Conservation (phyloP, 2,888 invertebrate species). For the Tubulanus polymorphus region DNA sequence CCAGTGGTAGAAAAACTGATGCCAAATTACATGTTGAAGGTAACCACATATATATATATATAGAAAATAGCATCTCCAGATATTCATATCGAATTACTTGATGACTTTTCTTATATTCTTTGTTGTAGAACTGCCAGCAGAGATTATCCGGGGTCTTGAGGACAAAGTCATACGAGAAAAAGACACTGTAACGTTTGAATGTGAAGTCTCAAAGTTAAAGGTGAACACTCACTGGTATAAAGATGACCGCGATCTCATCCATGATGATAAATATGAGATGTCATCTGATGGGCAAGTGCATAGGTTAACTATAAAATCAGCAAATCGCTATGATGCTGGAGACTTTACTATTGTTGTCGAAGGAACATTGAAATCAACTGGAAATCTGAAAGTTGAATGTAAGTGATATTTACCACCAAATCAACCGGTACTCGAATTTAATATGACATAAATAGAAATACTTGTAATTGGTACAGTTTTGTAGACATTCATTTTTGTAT, state of each 20-base stretch:
- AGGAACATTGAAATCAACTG: slow-evolving; percentile 67
- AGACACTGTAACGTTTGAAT: slow-evolving; percentile 36
- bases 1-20: slow-evolving; percentile 40
- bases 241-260: slow-evolving; percentile 34
- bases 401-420: slow-evolving; percentile 19
- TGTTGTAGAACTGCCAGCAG: slow-evolving; percentile 33
- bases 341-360: slow-evolving; percentile 73
- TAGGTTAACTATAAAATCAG: slow-evolving; percentile 35
- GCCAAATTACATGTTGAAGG: slow-evolving; percentile 47
- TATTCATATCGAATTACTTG: not conserved
- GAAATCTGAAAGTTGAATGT: slow-evolving; percentile 72
- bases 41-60: slow-evolving; percentile 17
- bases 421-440: not conserved
- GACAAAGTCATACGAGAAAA: slow-evolving; percentile 37
- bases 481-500: not conserved
- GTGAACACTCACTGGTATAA: slow-evolving; percentile 43
- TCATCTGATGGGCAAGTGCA: slow-evolving; percentile 35
- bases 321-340: slow-evolving; percentile 58
- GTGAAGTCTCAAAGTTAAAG: slow-evolving; percentile 41
- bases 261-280: slow-evolving; percentile 32
- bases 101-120: not conserved
- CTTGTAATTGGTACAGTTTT: not conserved
- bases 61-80: not conserved
- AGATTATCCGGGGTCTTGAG: slow-evolving; percentile 37
- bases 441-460: not conserved